Conservation (phyloP, 2,888 invertebrate genomes). For the Maniola hyperantus region DNA sequence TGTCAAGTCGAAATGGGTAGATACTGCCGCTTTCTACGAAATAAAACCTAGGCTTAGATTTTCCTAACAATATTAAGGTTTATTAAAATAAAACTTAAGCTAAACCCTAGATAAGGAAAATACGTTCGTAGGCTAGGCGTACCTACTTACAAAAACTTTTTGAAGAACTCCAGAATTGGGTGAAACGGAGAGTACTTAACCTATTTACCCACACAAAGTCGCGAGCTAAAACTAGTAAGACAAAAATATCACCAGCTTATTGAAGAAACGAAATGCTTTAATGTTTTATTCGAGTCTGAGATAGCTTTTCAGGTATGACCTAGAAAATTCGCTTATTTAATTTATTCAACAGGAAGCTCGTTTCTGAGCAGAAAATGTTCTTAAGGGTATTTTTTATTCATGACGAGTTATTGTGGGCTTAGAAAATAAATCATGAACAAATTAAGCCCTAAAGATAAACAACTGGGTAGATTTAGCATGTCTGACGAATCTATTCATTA, state of each 20-base stretch:
- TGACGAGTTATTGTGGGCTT: background rate
- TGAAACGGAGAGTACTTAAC: too few species aligned
- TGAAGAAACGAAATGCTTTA: conserved; percentile 5
- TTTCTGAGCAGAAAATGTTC: conserved; percentile 13
- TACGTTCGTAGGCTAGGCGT: too few species aligned
- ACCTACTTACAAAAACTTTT: too few species aligned
- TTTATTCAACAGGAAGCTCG: conserved; percentile 28
- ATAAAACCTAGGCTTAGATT: too few species aligned
- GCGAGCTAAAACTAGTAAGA: conserved; percentile 6
- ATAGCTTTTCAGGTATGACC: conserved; percentile 23
- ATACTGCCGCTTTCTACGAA: too few species aligned
- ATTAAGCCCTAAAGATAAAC: background rate
- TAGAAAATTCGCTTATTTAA: conserved; percentile 25
- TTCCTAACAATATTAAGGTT: too few species aligned
- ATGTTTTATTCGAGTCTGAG: conserved; percentile 21
- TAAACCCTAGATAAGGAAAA: too few species aligned
- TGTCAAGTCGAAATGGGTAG: too few species aligned
- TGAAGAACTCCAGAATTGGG: too few species aligned
- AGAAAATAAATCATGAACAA: background rate
- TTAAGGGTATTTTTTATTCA: background rate
- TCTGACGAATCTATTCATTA: too few species aligned
- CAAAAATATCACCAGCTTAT: conserved; percentile 14
- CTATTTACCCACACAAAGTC: background rate
- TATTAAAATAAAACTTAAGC: too few species aligned
- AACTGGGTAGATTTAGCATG: too few species aligned